A percentile compares a stretch with the other conserved stretches of the same genome.
Conservation (phyloP, 2,797 vertebrate species). For the Sebastes flavidus region DNA sequence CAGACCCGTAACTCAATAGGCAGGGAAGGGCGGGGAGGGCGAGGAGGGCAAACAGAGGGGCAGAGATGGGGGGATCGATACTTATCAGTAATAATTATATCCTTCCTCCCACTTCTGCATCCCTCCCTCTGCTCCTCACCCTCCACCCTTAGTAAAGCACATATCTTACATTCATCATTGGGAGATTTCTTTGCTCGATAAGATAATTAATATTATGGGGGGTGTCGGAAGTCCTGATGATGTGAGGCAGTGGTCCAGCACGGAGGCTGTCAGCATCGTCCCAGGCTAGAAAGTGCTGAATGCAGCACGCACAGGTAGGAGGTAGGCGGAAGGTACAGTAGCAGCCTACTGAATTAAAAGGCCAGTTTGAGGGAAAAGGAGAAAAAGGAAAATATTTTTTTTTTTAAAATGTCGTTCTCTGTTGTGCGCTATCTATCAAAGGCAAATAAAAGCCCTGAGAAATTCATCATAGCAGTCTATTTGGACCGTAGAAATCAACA, state of each 20-base stretch:
- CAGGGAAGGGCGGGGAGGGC: slow-evolving; percentile 60
- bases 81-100: slow-evolving; percentile 87
- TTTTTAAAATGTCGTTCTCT: not conserved
- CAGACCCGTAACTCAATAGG: slow-evolving; percentile 88
- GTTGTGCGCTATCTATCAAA: slow-evolving; percentile 61
- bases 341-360: slow-evolving; percentile 17
- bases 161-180: slow-evolving; percentile 80
- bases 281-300: slow-evolving; percentile 58
- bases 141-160: slow-evolving; percentile 68
- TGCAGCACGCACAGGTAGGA: slow-evolving; percentile 41
- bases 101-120: slow-evolving; percentile 73
- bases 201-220: slow-evolving; percentile 78
- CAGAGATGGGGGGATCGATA: slow-evolving; percentile 82
- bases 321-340: slow-evolving; percentile 3
- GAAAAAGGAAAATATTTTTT: not conserved
- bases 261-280: slow-evolving; percentile 44
- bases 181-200: slow-evolving; percentile 75
- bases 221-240: slow-evolving; percentile 62
- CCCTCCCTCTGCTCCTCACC: slow-evolving; percentile 52
- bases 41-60: slow-evolving; percentile 71
- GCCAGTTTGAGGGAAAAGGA: not conserved
- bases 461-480: slow-evolving; percentile 67
- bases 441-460: slow-evolving; percentile 61
- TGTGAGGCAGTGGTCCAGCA: slow-evolving; percentile 68
- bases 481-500: slow-evolving; percentile 72